Conservation (phyloP, 1,140 invertebrate genomes). For the Tetranychus urticae region DNA sequence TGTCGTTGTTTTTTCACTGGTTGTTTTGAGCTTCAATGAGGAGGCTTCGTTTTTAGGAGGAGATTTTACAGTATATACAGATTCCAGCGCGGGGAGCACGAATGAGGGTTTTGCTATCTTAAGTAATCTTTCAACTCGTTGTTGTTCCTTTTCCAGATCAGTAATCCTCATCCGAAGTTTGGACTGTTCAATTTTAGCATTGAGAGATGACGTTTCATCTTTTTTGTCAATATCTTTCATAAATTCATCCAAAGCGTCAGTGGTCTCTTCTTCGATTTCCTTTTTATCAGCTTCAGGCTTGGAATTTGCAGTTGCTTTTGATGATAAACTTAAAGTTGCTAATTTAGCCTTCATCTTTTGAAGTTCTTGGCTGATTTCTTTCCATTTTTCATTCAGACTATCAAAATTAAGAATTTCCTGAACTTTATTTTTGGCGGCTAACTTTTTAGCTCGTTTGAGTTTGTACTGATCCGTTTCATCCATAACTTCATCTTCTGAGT, state of each 20-base stretch:
- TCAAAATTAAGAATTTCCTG: conserved; percentile 1
- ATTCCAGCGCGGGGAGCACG: background rate
- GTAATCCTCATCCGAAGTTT: conserved; percentile 5
- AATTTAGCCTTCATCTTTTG: conserved; percentile 2
- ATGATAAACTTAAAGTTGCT: background rate
- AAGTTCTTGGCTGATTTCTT: conserved; percentile 6
- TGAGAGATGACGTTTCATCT: background rate
- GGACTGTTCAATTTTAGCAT: conserved; percentile 10
- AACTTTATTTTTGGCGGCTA: background rate
- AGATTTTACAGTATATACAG: background rate
- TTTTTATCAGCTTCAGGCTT: background rate
- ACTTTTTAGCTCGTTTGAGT: background rate
- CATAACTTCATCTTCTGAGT: conserved; percentile 1
- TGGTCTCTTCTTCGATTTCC: background rate
- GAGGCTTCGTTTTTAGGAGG: background rate
- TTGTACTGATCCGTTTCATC: conserved; percentile 6
- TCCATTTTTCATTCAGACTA: conserved; percentile 6
- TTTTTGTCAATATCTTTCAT: conserved; percentile 1
- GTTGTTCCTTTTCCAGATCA: conserved; percentile 4
- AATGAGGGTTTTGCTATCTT: conserved; percentile 6
- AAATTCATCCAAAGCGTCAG: conserved; percentile 6
- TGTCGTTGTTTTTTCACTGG: background rate
- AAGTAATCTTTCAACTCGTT: conserved; percentile 6
- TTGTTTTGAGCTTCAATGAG: background rate
- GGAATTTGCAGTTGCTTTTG: background rate